Base-by-base conservation (phyloP, 2,113 vertebrate species). In the Hassar affinis region DNA sequence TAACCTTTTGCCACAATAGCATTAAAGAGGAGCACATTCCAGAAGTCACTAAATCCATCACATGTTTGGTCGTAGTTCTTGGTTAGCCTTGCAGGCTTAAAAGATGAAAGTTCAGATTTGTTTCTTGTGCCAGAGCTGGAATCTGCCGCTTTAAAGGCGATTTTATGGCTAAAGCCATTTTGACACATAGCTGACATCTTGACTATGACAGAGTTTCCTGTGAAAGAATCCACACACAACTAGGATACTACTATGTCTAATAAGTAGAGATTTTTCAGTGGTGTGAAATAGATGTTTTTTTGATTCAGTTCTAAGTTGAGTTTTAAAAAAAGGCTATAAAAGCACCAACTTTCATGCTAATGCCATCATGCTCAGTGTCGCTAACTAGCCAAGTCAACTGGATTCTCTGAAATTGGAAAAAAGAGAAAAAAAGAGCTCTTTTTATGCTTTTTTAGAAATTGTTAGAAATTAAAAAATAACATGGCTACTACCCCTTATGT, bases 1-100 rank as follows among this genome's bases (percentile, higher is more conserved):
- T 35, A 64, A 72, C 61, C 52, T 57, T 35, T 79, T 78, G 68
- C 76, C 78, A 81, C 49, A 85, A 79, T 68, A 87, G 79, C 84
- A 84, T 71, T 61, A 38, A 66, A 76, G 56, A 78, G 56, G 61
- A 84, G 81, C 82, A 86, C 80, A 80, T 87, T 81, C 38, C 64
- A 87, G 61, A 79, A 89, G 68, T 81, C 30, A 61, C 62, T 78
- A 20, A 78, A 74, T 7, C 56, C 33, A 79, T 79, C 80, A 83
- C 61, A 85, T 81, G 71, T 80, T 87, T 47, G 45, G 69, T 86
- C 38, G 64, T 61, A 77, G 56, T 72, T 54, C 71, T 49, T 79
- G 38, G 81, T 78, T 27, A 83, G 42, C 82, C 69, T 54, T 20
- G 62, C 66, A 88, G 89, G 75, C 84, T 61, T 82, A 27, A 78